Percentiles rank a stretch among this genome's conserved stretches.
phyloP scores from a whole-genome alignment of 2,888 invertebrate species.

The Aphodius sticticus region DNA sequence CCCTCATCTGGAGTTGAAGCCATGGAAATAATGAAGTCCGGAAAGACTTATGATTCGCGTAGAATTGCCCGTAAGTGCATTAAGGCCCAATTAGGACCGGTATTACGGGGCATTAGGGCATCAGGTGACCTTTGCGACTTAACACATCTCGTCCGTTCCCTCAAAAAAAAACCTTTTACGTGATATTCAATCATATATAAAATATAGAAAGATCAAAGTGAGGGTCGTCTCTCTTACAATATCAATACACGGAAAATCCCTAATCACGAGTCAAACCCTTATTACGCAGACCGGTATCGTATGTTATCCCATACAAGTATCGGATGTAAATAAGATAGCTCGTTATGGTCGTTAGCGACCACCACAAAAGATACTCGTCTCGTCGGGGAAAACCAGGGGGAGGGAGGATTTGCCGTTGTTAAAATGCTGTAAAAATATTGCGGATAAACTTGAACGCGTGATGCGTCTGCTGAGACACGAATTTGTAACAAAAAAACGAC shows the following conservation, averaged over 20 bases:
- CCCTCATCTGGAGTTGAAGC: background rate
- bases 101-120: slow-evolving; percentile 44
- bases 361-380: background rate
- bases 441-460: background rate
- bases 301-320: slow-evolving; percentile 4
- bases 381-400: background rate
- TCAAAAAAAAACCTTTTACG: slow-evolving; percentile 28
- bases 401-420: background rate
- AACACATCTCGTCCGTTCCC: slow-evolving; percentile 27
- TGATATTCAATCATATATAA: slow-evolving; percentile 43
- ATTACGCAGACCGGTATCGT: background rate
- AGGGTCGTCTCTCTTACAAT: background rate
- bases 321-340: slow-evolving; percentile 49
- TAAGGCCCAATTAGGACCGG: slow-evolving; percentile 41
- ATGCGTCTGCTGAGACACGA: background rate
- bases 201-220: background rate
- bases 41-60: slow-evolving; percentile 36
- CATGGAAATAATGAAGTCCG: slow-evolving; percentile 32
- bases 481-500: background rate
- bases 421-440: slow-evolving; percentile 4
- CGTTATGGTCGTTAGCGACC: slow-evolving; percentile 42
- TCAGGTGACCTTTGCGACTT: slow-evolving; percentile 43
- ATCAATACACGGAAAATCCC: background rate
- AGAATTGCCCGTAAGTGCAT: slow-evolving; percentile 35
- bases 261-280: background rate